These are phyloP conservation scores for Parasteatoda tepidariorum DNA, from an alignment of 1,140 invertebrate species.

Conservation along the genomic window DNA sequence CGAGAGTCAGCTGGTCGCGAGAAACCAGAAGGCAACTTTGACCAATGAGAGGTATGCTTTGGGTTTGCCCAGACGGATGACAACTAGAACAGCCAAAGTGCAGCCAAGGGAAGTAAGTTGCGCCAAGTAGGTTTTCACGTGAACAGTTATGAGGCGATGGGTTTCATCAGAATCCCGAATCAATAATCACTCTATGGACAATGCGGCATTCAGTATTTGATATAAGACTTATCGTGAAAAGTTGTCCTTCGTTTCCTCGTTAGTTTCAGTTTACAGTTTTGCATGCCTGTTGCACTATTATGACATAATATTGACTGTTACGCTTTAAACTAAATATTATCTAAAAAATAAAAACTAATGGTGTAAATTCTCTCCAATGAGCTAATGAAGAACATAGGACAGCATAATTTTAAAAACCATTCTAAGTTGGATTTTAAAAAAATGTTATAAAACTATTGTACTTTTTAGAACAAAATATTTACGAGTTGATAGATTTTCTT, in stretches of 20 bases:
- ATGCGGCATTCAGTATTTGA: neutral
- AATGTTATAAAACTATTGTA: too few species aligned
- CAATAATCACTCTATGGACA: neutral
- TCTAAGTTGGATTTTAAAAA: too few species aligned
- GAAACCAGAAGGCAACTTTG: constrained; percentile 56
- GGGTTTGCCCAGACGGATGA: constrained; percentile 15
- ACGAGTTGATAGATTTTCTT: too few species aligned
- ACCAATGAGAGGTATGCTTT: constrained; percentile 45
- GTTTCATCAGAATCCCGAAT: neutral
- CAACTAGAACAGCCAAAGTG: constrained; percentile 9
- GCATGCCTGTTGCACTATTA: neutral
- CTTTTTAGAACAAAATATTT: too few species aligned
- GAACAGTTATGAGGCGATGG: neutral
- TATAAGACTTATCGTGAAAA: neutral
- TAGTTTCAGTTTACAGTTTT: neutral
- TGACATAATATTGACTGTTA: too few species aligned
- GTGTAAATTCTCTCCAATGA: too few species aligned
- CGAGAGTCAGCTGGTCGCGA: constrained; percentile 51
- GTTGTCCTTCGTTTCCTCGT: neutral
- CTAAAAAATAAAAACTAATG: too few species aligned
- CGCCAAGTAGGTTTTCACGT: constrained; percentile 16
- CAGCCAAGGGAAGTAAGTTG: constrained; percentile 7
- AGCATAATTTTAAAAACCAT: too few species aligned
- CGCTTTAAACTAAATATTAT: too few species aligned
- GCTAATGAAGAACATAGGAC: too few species aligned